Percentiles rank a stretch among this genome's conserved stretches.
These are phyloP conservation scores for Ellobium chinense DNA, from an alignment of 2,888 invertebrate species.

Conservation along the genomic window DNA sequence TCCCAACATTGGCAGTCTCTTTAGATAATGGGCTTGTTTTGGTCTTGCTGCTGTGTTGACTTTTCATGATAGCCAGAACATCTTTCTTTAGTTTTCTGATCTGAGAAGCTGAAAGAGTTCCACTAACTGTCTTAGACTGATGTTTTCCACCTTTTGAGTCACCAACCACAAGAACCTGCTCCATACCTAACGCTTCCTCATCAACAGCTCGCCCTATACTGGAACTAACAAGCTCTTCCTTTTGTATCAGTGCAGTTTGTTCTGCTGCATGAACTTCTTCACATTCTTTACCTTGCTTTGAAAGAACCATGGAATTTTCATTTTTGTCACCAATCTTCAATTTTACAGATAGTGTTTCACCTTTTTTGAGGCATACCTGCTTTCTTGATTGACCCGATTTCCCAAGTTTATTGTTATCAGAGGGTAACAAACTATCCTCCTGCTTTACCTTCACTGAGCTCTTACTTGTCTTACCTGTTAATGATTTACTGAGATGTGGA, in stretches of 20 bases:
- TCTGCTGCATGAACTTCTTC: too few species aligned
- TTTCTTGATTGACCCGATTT: not conserved
- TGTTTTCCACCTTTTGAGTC: too few species aligned
- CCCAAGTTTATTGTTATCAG: not conserved
- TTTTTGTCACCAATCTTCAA: not conserved
- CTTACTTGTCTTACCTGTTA: not conserved
- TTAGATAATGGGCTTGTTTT: not conserved
- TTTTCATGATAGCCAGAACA: not conserved
- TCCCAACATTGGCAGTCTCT: not conserved
- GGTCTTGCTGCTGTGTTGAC: not conserved
- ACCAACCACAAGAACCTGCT: too few species aligned
- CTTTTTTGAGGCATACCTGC: not conserved
- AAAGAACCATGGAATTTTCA: not conserved
- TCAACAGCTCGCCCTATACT: not conserved
- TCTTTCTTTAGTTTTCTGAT: not conserved
- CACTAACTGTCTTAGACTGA: not conserved
- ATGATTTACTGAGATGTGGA: not conserved
- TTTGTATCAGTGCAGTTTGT: not conserved
- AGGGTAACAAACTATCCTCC: not conserved
- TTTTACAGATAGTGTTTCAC: not conserved
- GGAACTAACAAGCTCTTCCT: not conserved
- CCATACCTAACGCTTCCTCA: not conserved
- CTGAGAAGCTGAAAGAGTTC: not conserved
- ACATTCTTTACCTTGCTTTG: too few species aligned
- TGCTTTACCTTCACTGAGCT: not conserved